Percentiles rank a stretch among this genome's conserved stretches.
phyloP scores from a whole-genome alignment of 1,140 invertebrate species.

The Caenorhabditis brenneri region DNA sequence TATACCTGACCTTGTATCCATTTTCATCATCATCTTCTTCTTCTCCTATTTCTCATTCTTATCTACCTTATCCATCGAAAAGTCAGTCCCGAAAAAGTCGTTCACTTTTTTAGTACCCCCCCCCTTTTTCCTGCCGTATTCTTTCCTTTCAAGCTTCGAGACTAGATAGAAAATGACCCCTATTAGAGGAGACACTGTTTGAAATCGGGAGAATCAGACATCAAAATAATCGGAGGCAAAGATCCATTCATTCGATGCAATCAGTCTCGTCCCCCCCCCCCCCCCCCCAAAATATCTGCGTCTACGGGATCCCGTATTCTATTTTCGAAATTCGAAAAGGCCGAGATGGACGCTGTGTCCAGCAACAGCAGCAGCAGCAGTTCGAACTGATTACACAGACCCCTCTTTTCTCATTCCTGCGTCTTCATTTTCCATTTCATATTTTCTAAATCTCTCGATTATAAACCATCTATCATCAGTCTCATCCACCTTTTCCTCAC shows the following conservation, averaged over 20 bases:
- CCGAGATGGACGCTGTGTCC: background rate
- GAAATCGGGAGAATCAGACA: background rate
- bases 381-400: constrained; percentile 38
- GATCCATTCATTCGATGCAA: constrained; percentile 35
- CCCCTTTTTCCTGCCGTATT: too few species aligned
- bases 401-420: background rate
- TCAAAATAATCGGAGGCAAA: constrained; percentile 5
- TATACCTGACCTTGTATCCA: too few species aligned
- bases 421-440: background rate
- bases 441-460: background rate
- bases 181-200: background rate
- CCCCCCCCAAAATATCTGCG: background rate
- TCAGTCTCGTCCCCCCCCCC: constrained; percentile 32
- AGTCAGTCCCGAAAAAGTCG: constrained; percentile 1
- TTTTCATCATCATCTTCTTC: too few species aligned
- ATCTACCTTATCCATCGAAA: background rate
- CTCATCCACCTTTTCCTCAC: constrained; percentile 7
- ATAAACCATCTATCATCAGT: background rate
- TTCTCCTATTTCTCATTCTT: background rate
- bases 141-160: background rate
- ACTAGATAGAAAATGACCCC: constrained; percentile 5
- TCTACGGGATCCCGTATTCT: background rate
- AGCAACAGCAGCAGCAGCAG: constrained; percentile 31
- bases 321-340: background rate
- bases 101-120: background rate